Evolutionary conservation across 53 echinoderm and acorn worm species (phyloP).

Genomic region (Actinopyga echinites): DNA sequence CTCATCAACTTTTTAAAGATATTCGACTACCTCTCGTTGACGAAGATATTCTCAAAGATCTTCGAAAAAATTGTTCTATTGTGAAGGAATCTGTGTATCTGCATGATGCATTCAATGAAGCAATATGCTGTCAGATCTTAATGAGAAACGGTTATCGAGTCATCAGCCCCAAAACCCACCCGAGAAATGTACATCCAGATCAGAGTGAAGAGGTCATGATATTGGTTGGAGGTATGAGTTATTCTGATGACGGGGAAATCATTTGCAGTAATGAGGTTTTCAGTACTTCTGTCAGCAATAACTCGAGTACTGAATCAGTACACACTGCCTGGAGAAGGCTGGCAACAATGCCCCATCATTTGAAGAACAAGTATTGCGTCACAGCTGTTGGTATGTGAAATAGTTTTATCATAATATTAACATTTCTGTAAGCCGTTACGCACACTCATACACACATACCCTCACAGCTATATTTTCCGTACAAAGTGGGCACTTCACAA

Average conservation of each 20-base stretch:
- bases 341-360: conserved; percentile 64
- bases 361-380: conserved; percentile 75
- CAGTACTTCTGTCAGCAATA: not conserved
- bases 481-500: too few relatives aligned
- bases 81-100: conserved; percentile 44
- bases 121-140: conserved; percentile 71
- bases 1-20: conserved; percentile 43
- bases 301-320: conserved; percentile 27
- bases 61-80: conserved; percentile 16
- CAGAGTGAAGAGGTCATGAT: conserved; percentile 61
- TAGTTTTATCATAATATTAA: not conserved
- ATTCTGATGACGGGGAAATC: conserved; percentile 59
- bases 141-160: conserved; percentile 68
- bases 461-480: too few relatives aligned
- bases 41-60: conserved; percentile 43
- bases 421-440: too few relatives aligned
- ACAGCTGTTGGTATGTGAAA: conserved; percentile 58
- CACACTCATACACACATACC: too few relatives aligned
- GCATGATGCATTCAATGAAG: conserved; percentile 59
- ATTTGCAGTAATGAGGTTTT: conserved; percentile 66
- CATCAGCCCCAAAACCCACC: conserved; percentile 60
- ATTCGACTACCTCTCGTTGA: conserved; percentile 68
- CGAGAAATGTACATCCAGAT: conserved; percentile 40
- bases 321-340: conserved; percentile 59
- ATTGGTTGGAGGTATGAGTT: conserved; percentile 65